Base-by-base conservation (phyloP, 1,140 invertebrate genomes). In the Sinella curviseta region DNA sequence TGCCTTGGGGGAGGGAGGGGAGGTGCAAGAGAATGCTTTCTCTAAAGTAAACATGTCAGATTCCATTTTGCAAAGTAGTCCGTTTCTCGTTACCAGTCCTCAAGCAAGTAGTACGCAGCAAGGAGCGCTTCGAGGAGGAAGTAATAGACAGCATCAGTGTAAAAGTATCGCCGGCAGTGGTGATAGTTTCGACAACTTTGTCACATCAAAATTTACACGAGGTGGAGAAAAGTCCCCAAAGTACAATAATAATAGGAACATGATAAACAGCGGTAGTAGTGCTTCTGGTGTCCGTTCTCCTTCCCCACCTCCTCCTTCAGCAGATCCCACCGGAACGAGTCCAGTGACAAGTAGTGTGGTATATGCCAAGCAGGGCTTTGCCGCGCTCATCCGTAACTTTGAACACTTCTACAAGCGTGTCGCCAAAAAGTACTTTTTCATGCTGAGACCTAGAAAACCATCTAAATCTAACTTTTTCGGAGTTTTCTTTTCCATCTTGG, bases 401-500 rank as follows among this genome's bases (percentile, higher is more conserved):
- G 34, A 36, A 20, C 34, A 30, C 36, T 39, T 54, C 8, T 75
- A 54, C 74, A 75, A 54, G 24, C 3, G 74, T n/a, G 39, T 75
- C 1, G 74, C 39, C 8, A 54, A 75, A 36, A 75, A 75, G 24
- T 75, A 48, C 35, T 75, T 36, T 75, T 75, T 75, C 39, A 48
- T 75, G 35, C 74, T 54, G 24, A 75, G 28, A 16, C 78, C 82
- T 34, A 77, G 78, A 39, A 80, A 81, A 76, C 77, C 77, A 35
- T 80, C 82, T 0, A 81, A 74, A 57, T 83, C 82, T 0, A 83
- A 83, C 36, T 67, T 78, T 57, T 78, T 80, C 60, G 77, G 80
- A n/a, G 55, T 82, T 16, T 82, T 82, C 77, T 82, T 84, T 67
- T 80, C 78, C 16, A 70, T 81, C 30, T 65, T 84, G n/a, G 80